Conservation (phyloP, 1,140 invertebrate species). For the Brachionus asplanchnoidis region DNA sequence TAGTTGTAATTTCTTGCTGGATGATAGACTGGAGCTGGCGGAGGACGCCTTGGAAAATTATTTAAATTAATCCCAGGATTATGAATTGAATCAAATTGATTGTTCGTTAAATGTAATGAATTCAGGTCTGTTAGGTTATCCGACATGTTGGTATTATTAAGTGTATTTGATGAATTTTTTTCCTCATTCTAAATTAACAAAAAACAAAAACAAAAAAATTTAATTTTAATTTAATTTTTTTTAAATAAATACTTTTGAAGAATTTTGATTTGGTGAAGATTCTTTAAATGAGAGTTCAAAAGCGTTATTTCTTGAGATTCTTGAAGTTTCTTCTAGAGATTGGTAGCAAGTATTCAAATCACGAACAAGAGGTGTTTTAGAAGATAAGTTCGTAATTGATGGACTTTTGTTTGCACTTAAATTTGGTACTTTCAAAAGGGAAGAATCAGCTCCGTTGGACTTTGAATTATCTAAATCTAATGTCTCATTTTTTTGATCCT, state of each 20-base stretch:
- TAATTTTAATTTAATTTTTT: neutral
- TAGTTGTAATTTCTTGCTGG: neutral
- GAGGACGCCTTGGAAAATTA: neutral
- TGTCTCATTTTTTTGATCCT: neutral
- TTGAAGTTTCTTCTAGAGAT: neutral
- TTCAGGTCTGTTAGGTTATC: neutral
- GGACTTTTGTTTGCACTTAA: neutral
- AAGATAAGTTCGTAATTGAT: neutral
- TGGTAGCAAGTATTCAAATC: constrained; percentile 3
- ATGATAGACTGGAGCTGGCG: neutral
- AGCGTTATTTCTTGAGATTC: neutral
- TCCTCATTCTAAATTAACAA: neutral
- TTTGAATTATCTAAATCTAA: neutral
- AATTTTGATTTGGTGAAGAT: neutral
- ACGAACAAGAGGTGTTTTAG: neutral
- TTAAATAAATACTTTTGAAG: neutral
- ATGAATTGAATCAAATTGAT: neutral
- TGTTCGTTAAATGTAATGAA: neutral
- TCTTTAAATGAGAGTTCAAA: constrained; percentile 27
- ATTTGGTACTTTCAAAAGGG: neutral
- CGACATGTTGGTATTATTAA: neutral
- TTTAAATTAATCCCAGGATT: neutral
- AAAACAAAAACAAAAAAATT: no score
- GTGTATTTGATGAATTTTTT: neutral
- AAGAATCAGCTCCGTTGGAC: neutral